Conservation (phyloP, 2,113 vertebrate species). For the Mustelus asterias region DNA sequence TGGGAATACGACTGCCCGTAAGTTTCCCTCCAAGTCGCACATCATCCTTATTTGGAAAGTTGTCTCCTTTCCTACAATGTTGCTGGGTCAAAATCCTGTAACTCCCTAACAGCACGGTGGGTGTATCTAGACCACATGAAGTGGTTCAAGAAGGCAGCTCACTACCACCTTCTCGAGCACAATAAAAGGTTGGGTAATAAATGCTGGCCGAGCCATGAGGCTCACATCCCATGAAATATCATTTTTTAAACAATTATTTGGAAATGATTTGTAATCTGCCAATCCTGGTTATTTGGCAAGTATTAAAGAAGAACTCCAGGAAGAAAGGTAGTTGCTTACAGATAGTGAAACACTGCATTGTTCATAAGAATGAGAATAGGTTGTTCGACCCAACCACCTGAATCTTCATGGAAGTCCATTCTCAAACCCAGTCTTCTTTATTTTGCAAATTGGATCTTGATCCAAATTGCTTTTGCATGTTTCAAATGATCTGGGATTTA, state of each 20-base stretch:
- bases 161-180: too few species aligned
- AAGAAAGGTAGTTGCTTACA: neutral
- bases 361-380: neutral
- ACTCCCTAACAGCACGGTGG: too few species aligned
- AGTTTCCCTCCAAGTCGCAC: too few species aligned
- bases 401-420: neutral
- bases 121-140: too few species aligned
- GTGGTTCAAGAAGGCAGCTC: too few species aligned
- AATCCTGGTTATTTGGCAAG: neutral
- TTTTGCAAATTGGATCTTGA: neutral
- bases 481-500: neutral
- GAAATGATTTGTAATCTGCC: neutral
- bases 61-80: too few species aligned
- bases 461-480: neutral
- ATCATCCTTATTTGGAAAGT: too few species aligned
- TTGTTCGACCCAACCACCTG: neutral
- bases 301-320: neutral
- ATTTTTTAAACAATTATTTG: neutral
- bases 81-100: too few species aligned
- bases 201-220: too few species aligned
- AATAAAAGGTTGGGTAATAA: too few species aligned
- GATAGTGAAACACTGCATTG: neutral
- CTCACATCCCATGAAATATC: too few species aligned
- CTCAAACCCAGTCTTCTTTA: neutral
- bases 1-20: too few species aligned